These are phyloP conservation scores for Chironomus tentans DNA, from an alignment of 2,888 invertebrate genomes.

Conservation along the genomic window DNA sequence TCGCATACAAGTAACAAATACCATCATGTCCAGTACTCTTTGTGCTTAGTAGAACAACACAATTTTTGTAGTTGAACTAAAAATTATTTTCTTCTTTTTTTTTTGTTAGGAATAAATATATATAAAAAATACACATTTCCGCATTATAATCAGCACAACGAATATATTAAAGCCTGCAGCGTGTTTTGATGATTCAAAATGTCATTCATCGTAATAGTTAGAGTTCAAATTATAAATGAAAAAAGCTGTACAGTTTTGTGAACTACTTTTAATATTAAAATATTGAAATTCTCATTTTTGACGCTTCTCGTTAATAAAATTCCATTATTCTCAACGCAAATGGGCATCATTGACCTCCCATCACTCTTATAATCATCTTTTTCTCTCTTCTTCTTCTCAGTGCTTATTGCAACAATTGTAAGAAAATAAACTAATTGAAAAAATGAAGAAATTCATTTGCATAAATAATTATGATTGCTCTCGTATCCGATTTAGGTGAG, in stretches of 20 bases:
- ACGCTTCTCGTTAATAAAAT: background rate
- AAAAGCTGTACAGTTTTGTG: background rate
- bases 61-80: background rate
- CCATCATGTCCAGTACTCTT: background rate
- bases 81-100: background rate
- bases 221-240: background rate
- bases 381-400: background rate
- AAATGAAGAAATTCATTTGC: background rate
- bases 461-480: background rate
- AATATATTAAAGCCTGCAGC: background rate
- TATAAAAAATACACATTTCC: background rate
- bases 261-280: background rate
- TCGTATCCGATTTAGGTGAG: conserved; percentile 1
- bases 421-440: background rate
- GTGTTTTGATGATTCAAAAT: conserved; percentile 6
- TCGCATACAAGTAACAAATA: background rate
- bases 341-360: background rate
- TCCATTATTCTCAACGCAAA: background rate
- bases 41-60: background rate
- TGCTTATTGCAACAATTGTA: background rate
- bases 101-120: background rate
- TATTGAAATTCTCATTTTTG: background rate
- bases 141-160: conserved; percentile 2
- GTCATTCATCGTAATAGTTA: background rate
- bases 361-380: too few relatives aligned